These are phyloP conservation scores for Trematocara unimaculatum DNA, from an alignment of 2,113 vertebrate species.

Conservation along the genomic window DNA sequence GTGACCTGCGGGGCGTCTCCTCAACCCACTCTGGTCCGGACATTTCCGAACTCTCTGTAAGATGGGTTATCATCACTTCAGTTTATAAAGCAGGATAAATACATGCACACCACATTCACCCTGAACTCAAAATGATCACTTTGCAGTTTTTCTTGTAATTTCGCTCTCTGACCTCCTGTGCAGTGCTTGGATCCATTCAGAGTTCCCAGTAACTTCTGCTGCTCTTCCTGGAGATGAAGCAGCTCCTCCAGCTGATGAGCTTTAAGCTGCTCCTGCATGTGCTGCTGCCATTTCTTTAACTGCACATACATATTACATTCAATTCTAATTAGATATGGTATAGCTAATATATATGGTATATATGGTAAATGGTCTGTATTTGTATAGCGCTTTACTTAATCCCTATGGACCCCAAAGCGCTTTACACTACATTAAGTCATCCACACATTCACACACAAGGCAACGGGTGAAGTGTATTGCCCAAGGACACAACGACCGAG, in stretches of 20 bases:
- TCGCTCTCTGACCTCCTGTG: constrained; percentile 44
- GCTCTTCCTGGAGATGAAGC: constrained; percentile 81
- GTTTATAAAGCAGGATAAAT: neutral
- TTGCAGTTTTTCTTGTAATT: neutral
- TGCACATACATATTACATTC: constrained; percentile 37
- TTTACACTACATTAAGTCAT: neutral
- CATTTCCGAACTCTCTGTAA: neutral
- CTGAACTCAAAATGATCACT: neutral
- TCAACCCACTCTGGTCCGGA: constrained; percentile 6
- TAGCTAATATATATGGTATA: neutral
- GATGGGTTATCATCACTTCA: neutral
- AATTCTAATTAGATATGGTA: neutral
- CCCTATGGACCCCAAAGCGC: rapidly evolving
- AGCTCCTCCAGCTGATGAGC: constrained; percentile 85
- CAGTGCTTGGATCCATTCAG: constrained; percentile 57
- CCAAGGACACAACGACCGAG: neutral
- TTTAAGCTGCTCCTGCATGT: constrained; percentile 88
- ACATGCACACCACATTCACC: neutral
- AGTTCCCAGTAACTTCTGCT: constrained; percentile 77
- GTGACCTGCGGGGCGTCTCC: neutral
- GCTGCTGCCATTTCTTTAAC: constrained; percentile 87
- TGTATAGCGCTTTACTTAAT: neutral
- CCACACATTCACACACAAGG: neutral
- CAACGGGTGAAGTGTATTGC: neutral
- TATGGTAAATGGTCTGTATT: neutral